Base-by-base conservation (phyloP, 1,140 invertebrate species). In the Pseudomyrmex gracilis region DNA sequence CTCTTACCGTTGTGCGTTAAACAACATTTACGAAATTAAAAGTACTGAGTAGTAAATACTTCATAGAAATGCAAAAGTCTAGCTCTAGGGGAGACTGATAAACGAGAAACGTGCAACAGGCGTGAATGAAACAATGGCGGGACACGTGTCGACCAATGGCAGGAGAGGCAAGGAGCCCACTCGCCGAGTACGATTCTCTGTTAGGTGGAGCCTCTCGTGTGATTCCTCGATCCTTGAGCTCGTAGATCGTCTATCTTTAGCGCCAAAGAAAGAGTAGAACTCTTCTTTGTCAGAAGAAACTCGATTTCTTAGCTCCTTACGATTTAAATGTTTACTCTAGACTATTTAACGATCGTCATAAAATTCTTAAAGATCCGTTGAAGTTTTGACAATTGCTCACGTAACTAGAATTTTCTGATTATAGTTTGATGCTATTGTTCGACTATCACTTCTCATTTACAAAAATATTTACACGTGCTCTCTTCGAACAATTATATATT, bases 61-160 rank as follows among this genome's bases (percentile, higher is more conserved):
- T 60, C 55, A 9, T 74, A 64, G 58, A 76, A 66, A 66, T 76
- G 73, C 15, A 77, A 77, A 66, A 67, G 13, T 5, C 47, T 53
- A 24, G 45, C 57, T 55, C 57, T 55, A 45, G 70, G 58, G 82
- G 51, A 86, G 67, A 73, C 49, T 66, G 85, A 89, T 89, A 89
- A 89, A 86, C 24, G 85, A 90, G 88, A 89, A 90, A 89, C 86
- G 83, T 89, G 88, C 77, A 89, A 88, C 89, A 90, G 88, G 89
- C 89, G 88, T 87, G 89, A 90, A 90, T 90, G 89, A 90, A 90
- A 90, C 89, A 90, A 90, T 90, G 89, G 89, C 88, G 88, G 88
- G 85, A 76, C 86, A 90, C 67, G 85, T 90, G 86, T 86, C 84
- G 89, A 88, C 89, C 89, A 90, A 90, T 90, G 51, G 84, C 68